Evolutionary conservation across 2,888 invertebrate genomes (phyloP), one percentile per base, ranked within the genome.

Genomic region (Rotaria socialis): DNA sequence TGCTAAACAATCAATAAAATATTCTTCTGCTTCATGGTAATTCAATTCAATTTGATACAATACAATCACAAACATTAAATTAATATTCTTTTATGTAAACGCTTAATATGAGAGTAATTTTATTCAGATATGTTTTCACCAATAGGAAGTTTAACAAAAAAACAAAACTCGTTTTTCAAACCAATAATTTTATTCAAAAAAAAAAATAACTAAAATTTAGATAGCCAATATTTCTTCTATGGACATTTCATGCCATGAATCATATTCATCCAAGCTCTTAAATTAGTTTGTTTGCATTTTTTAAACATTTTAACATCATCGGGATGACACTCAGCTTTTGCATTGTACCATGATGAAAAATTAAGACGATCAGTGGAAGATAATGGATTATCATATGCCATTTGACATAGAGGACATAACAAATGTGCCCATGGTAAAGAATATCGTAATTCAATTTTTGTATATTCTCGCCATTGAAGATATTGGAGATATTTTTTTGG

Each of bases 351-450:
- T 47, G 11, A 10, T 43, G 43, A 24, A 47, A 80, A 80, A 47
- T 80, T 80, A 11, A 80, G 22, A 24, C 47, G 43, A 80, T 24
- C 47, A 11, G 0, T 0, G 22, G 11, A 11, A 14, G 10, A 24
- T 80, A 47, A n/a, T 10, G 6, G n/a, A n/a, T 4, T 22, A 47
- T 80, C 47, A 80, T 43, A 80, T 24, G 80, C 47, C 47, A 80
- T 80, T 4, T 47, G 80, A 80, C 80, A 80, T 11, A 80, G n/a
- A n/a, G 80, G 80, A 47, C 80, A 80, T 80, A 80, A 47, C 11
- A 80, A n/a, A 47, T 10, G n/a, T 5, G 2, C 24, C 80, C 80
- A 80, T 47, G 11, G 11, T 6, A 2, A 3, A 6, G 47, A 8
- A 47, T 2, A 10, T 41, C 3, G 22, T 4, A 2, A 41, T 47